Evolutionary conservation across 2,113 vertebrate species (phyloP).

Genomic region (Tachycineta bicolor): DNA sequence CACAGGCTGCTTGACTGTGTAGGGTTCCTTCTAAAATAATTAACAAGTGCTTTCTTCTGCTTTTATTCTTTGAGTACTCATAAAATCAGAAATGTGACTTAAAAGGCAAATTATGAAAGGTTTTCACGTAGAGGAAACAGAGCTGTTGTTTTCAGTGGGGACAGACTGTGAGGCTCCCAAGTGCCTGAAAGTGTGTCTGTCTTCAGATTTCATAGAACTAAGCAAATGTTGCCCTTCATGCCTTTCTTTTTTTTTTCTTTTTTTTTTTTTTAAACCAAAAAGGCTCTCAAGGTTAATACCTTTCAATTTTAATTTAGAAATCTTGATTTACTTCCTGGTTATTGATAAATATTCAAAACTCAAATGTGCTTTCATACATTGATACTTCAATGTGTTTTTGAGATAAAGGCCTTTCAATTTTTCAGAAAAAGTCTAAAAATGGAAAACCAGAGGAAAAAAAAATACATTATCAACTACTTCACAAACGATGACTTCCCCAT

Average conservation of each 20-base stretch:
- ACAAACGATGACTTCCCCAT: background rate
- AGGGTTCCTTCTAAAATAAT: background rate
- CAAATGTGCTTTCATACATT: background rate
- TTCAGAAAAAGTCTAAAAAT: background rate
- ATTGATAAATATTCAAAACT: background rate
- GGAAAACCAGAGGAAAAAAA: background rate
- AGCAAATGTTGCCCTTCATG: background rate
- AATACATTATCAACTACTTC: background rate
- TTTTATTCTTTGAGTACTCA: background rate
- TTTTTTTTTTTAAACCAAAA: background rate
- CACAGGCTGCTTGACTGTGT: background rate
- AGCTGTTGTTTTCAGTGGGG: background rate
- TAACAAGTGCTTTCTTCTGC: background rate
- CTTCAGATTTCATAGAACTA: background rate
- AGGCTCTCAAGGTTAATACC: background rate
- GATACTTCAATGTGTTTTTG: background rate
- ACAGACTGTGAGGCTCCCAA: background rate
- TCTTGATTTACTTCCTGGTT: background rate
- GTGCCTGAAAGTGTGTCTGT: background rate
- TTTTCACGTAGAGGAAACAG: background rate
- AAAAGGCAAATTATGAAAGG: background rate
- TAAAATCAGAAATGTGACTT: background rate
- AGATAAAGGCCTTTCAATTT: background rate
- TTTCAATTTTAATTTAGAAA: background rate
- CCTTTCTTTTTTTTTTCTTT: background rate